Evolutionary conservation across 2,888 invertebrate species (phyloP), one percentile per base, ranked within the genome.

Genomic region (Leptinotarsa rubiginosa): DNA sequence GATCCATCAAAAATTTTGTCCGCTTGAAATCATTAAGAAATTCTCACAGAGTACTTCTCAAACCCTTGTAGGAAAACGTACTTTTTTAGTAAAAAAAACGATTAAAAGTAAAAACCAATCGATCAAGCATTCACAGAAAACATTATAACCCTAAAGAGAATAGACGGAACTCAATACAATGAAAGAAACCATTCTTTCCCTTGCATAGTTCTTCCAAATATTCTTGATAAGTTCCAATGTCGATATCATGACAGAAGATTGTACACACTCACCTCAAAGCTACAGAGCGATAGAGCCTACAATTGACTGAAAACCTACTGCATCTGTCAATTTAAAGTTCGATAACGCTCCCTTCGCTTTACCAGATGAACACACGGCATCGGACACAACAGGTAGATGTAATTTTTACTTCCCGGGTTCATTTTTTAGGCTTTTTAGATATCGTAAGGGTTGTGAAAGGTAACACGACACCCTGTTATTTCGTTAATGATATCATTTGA

Each of bases 401-500:
- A 47, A 62, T 72, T 67, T 62, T 18, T 72, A 68, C 67, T 70
- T 71, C 71, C 74, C 65, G 76, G 69, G 68, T 74, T 64, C 65
- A 18, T 70, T 74, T 78, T 75, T 77, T 73, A 68, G 49, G 69
- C 65, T 76, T 75, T 72, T 75, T 70, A 73, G 70, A 75, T 70
- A 73, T 69, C 70, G 78, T 65, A 79, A 78, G 79, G 79, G 79
- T 79, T 79, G 74, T 54, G 66, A 69, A 71, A 75, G 75, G 79
- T 75, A 79, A 79, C 77, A 77, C 73, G 79, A 79, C 79, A 79
- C 79, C 78, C 79, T 79, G 79, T 79, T 79, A 79, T 75, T 75
- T 78, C 78, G 76, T 82, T 84, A 84, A 84, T 84, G 84, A 84
- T 83, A 79, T 77, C 73, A 73, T 74, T 80, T 83, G 84, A 84